phyloP scores from a whole-genome alignment of 2,888 invertebrate species.

The Gisinianus flammeolus region DNA sequence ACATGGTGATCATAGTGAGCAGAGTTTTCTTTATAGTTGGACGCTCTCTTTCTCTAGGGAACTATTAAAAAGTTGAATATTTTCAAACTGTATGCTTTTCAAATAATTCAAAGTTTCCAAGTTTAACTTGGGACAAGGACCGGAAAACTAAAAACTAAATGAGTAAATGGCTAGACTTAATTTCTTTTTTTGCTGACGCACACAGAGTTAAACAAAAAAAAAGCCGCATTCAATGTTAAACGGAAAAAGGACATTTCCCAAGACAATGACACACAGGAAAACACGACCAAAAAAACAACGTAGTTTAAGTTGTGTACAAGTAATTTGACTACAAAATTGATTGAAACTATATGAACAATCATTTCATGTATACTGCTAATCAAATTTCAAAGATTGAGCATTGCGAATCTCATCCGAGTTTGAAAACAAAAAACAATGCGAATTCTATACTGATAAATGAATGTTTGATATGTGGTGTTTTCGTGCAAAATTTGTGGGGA shows the following conservation, averaged over 20 bases:
- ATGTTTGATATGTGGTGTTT: no score
- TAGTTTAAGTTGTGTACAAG: background rate
- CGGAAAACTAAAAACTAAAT: background rate
- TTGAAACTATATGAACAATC: background rate
- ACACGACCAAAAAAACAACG: background rate
- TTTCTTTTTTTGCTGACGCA: background rate
- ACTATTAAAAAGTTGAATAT: background rate
- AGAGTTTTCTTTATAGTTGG: no score
- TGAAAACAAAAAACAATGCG: background rate
- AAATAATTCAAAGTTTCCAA: background rate
- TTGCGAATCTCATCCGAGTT: background rate
- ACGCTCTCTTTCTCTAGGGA: no score
- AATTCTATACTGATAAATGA: background rate
- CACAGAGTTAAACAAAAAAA: no score
- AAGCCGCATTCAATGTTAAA: no score
- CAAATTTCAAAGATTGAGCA: slow-evolving; percentile 3
- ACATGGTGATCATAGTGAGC: no score
- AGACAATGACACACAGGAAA: background rate
- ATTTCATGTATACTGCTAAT: background rate
- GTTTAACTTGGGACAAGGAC: background rate
- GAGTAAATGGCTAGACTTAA: background rate
- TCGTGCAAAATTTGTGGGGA: no score
- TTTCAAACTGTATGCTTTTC: background rate
- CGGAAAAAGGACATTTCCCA: no score
- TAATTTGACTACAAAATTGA: slow-evolving; percentile 4